Evolutionary conservation across 2,888 invertebrate genomes (phyloP), one percentile per base, ranked within the genome.

Genomic region (Drosophila gaucha): DNA sequence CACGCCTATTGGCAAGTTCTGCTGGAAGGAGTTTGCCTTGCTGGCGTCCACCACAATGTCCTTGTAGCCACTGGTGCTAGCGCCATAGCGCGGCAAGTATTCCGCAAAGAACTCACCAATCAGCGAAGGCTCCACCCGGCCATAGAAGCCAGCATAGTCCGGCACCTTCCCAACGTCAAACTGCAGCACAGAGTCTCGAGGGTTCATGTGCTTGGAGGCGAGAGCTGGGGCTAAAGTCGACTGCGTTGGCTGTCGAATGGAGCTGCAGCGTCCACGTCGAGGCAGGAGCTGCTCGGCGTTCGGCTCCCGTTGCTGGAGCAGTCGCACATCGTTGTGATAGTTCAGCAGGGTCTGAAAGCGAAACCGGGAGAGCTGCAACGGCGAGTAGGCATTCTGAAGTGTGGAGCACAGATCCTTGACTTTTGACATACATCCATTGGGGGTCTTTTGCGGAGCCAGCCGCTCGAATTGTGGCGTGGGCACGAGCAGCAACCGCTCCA

Each of bases 1-100:
- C 0, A 73, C 10, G 24, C 82, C 82, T 10, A 82, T 82, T 41
- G 84, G 82, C 6, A 84, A 24, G n/a, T 82, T 82, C 58, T 82
- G 82, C 3, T 84, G 80, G 2, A 82, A 82, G 1, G 47, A 36
- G 20, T 52, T 70, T 3, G 57, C 4, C 33, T 80, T 82, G 16
- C 54, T 69, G 41, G 66, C 69, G 18, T 82, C 80, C 51, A 80
- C 69, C 0, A 80, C 41, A 6, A 82, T 35, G 2, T 83, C 80
- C 60, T 69, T 63, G 39, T 67, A 69, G 52, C 78, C 82, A 3
- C 35, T 47, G 22, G 47, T 66, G 9, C 59, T 50, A 8, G 52
- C 14, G 3, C 80, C 80, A 22, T 75, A 80, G 0, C 74, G 80
- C 2, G 82, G 84, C 64, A 84, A 14, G 24, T 59, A 74, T 1